Base-by-base conservation (phyloP, 2,797 vertebrate species). In the Scolopax rusticola region DNA sequence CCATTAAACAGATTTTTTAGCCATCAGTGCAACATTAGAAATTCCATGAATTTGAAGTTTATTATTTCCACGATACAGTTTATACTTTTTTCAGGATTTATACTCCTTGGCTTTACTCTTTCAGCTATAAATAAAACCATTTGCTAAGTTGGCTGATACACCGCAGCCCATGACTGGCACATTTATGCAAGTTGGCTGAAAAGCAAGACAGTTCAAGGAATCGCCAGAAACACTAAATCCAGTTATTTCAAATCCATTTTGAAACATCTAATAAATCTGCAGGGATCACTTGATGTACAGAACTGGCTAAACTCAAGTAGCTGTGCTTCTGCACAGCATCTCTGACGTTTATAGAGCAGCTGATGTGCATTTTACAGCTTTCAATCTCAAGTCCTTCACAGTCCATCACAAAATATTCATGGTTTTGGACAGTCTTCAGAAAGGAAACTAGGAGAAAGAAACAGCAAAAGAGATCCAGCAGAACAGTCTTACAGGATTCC, bases 11-110 rank as follows among this genome's bases (percentile, higher is more conserved):
- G 96, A 96, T 97, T 96, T 97, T 97, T 97, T 93, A 96, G 93
- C 90, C 96, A 97, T 97, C 96, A 97, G 92, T 95, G 94, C 90
- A 97, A 97, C 97, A 97, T 96, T 97, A 97, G 96, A 97, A 96
- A 95, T 97, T 97, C 97, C 93, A 95, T 95, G 97, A 97, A 97
- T 97, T 95, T 95, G 80, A 96, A 95, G 96, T 97, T 97, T 97
- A 97, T 97, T 97, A 97, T 97, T 97, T 97, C 95, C 95, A 97
- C 57, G 73, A 95, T 95, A 93, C 82, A 84, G 96, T 96, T 96
- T 96, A 97, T 97, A 96, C 92, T 95, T 95, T 94, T 97, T 96
- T 89, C 93, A 95, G 89, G 96, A 97, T 97, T 97, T 97, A 97
- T 97, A 93, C 89, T 90, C 92, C 93, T 97, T 97, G 97, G 96